Evolutionary conservation across 2,113 vertebrate genomes (phyloP).

Genomic region (Nyctibius bracteatus): DNA sequence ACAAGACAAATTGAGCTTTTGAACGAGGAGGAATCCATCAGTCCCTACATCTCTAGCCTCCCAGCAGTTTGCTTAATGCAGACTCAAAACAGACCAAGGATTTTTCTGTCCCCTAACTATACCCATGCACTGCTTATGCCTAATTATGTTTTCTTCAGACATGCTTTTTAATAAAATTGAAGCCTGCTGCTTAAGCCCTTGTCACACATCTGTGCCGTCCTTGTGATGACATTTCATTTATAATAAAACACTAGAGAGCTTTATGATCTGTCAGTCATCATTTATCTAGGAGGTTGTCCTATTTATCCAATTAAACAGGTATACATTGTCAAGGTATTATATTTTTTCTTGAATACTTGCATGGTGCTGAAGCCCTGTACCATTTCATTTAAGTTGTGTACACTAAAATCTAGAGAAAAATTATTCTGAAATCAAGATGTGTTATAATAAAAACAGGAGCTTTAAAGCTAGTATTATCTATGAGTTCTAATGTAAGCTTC

Average conservation of each 20-base stretch:
- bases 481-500: not conserved
- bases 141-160: not conserved
- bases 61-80: not conserved
- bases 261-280: not conserved
- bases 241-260: conserved; percentile 13
- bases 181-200: not conserved
- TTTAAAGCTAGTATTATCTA: not conserved
- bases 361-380: not conserved
- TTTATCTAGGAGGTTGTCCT: not conserved
- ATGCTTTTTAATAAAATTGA: conserved; percentile 15
- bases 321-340: not conserved
- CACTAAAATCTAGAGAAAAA: not conserved
- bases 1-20: not conserved
- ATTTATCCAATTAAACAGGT: conserved; percentile 6
- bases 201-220: not conserved
- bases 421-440: not conserved
- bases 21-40: not conserved
- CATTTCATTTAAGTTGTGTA: not conserved
- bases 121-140: not conserved
- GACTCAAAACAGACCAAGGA: not conserved
- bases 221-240: not conserved
- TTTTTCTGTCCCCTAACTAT: not conserved
- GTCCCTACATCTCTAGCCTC: not conserved
- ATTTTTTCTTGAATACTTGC: not conserved
- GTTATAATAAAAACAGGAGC: not conserved